phyloP scores from a whole-genome alignment of 2,113 vertebrate genomes.

The Passer domesticus region DNA sequence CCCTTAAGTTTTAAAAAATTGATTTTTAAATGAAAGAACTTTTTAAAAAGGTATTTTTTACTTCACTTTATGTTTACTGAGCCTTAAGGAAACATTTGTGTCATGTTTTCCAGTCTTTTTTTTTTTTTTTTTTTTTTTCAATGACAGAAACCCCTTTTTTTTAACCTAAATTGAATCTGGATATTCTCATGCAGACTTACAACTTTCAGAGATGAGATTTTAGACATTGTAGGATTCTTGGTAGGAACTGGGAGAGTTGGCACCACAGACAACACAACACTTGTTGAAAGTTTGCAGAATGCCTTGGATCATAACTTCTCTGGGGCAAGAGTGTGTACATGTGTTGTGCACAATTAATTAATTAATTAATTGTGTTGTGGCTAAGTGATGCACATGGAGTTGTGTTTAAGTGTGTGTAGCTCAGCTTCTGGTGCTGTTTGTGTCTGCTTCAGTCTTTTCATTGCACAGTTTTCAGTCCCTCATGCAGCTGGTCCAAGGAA shows the following conservation, averaged over 20 bases:
- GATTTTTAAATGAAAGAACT: background rate
- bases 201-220: background rate
- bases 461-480: background rate
- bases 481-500: background rate
- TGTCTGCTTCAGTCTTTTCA: background rate
- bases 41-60: background rate
- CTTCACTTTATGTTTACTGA: constrained; percentile 19
- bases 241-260: background rate
- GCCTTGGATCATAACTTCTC: background rate
- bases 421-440: background rate
- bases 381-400: background rate
- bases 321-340: background rate
- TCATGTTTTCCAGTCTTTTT: constrained; percentile 11
- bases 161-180: background rate
- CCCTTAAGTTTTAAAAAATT: background rate
- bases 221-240: background rate
- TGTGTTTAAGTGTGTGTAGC: background rate
- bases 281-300: background rate
- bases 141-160: background rate
- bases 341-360: no score
- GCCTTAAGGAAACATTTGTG: background rate
- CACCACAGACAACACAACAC: background rate
- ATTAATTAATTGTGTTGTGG: background rate
- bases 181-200: background rate
- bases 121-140: background rate